Base-by-base conservation (phyloP, 2,113 vertebrate species). In the Forbesichthys papilliferus region DNA sequence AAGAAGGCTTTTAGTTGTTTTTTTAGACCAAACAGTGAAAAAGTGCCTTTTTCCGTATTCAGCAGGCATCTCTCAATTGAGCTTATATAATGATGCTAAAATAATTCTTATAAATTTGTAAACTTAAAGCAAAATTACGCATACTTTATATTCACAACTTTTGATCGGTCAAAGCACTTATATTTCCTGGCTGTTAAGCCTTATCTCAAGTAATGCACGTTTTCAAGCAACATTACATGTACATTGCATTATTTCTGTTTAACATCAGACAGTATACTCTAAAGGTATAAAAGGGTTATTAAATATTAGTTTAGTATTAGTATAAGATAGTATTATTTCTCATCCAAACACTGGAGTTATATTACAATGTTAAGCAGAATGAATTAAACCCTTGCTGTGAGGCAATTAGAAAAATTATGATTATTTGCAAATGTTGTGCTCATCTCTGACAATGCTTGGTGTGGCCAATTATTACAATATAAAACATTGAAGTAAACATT, bases 391-490 rank as follows among this genome's bases (percentile, higher is more conserved):
- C 66, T 8, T 36, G 64, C 76, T 75, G 66, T 64, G 79, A 83
- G 58, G 70, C 69, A 84, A 77, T 81, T 79, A 63, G 9, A 18
- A 63, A 81, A 55, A 78, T 64, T 73, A 71, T 79, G 12, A 67
- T 83, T 70, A 69, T 14, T 67, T 75, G 12, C 58, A 74, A 81
- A 82, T 67, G 52, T 53, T n/a, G 64, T 20, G 36, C 51, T 70
- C 18, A 10, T 18, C 52, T 48, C 62, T 61, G 67, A 47, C 27
- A 60, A 78, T 36, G 80, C 51, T 47, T 62, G 46, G 60, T 46
- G 75, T 3, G n/a, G 68, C 75, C 47, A 48, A 9, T 62, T 18
- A 73, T 48, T 18, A 46, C 34, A 36, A n/a, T 55, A 27, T 74
- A 27, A 69, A 51, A 48, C 42, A 69, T 20, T 33, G 18, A 64